These are phyloP conservation scores for Acanthornis magna DNA, from an alignment of 2,797 vertebrate genomes.

Conservation along the genomic window DNA sequence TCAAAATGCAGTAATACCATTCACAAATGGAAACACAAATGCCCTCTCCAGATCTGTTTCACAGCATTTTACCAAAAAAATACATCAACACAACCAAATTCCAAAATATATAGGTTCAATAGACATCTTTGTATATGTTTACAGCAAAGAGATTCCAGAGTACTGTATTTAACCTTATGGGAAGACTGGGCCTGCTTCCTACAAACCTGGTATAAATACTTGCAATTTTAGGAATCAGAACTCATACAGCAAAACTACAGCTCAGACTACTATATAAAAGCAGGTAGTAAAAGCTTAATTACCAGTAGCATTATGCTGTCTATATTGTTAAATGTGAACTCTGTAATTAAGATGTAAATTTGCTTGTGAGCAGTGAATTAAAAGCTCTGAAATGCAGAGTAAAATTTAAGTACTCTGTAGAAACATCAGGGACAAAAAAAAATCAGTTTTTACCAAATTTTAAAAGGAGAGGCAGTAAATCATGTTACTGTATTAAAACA, in stretches of 20 bases:
- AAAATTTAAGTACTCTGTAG: slow-evolving; percentile 64
- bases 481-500: slow-evolving; percentile 51
- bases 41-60: slow-evolving; percentile 33
- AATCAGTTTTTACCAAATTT: slow-evolving; percentile 38
- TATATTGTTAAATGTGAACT: slow-evolving; percentile 80
- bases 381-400: slow-evolving; percentile 69
- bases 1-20: slow-evolving; percentile 29
- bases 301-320: slow-evolving; percentile 75
- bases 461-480: slow-evolving; percentile 54
- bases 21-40: slow-evolving; percentile 28
- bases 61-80: slow-evolving; percentile 32
- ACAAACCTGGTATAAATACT: slow-evolving; percentile 28
- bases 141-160: not conserved
- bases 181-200: slow-evolving; percentile 29
- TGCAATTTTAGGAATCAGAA: slow-evolving; percentile 48
- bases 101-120: slow-evolving; percentile 29
- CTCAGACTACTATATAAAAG: slow-evolving; percentile 69
- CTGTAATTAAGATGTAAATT: slow-evolving; percentile 83
- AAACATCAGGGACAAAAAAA: slow-evolving; percentile 21
- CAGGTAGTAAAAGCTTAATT: slow-evolving; percentile 79
- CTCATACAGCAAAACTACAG: slow-evolving; percentile 46
- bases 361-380: slow-evolving; percentile 74
- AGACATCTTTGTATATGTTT: slow-evolving; percentile 1
- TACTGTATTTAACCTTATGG: slow-evolving; percentile 17
- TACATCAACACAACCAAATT: slow-evolving; percentile 37